Conservation (phyloP, 2,888 invertebrate genomes). For the Drosophila neoperkinsi region DNA sequence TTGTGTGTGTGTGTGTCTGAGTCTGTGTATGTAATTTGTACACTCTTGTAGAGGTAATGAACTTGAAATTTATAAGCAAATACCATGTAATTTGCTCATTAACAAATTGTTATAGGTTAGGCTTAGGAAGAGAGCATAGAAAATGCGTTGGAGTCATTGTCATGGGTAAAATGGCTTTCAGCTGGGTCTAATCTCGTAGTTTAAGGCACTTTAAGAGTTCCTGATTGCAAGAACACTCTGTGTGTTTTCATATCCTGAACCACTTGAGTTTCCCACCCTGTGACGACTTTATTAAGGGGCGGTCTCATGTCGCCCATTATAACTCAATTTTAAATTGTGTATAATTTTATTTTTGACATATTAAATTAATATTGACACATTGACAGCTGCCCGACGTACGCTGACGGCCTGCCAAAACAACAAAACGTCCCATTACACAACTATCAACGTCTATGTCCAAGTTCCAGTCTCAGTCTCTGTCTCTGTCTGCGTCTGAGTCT, state of each 20-base stretch:
- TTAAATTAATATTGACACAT: conserved; percentile 82
- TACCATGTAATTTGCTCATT: conserved; percentile 72
- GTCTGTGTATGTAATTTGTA: conserved; percentile 42
- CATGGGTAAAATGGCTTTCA: conserved; percentile 6
- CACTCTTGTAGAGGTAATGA: conserved; percentile 46
- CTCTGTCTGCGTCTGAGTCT: conserved; percentile 6
- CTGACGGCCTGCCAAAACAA: conserved; percentile 63
- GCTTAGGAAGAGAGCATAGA: background rate
- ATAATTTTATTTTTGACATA: conserved; percentile 73
- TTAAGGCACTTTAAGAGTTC: conserved; percentile 1
- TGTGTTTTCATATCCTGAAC: conserved; percentile 23
- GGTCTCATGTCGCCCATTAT: conserved; percentile 51
- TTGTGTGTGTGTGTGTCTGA: background rate
- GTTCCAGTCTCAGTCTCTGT: conserved; percentile 14
- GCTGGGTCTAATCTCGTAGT: conserved; percentile 26
- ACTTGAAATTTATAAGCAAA: conserved; percentile 53
- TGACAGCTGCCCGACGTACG: conserved; percentile 67
- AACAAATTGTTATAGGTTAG: conserved; percentile 66
- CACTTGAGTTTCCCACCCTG: conserved; percentile 49
- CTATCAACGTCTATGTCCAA: conserved; percentile 47
- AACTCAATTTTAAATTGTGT: conserved; percentile 73
- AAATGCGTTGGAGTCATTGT: conserved; percentile 23
- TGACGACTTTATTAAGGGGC: conserved; percentile 14
- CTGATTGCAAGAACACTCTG: conserved; percentile 23
- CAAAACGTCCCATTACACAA: conserved; percentile 39